phyloP scores from a whole-genome alignment of 2,113 vertebrate genomes.

The Lucifuga dentata region DNA sequence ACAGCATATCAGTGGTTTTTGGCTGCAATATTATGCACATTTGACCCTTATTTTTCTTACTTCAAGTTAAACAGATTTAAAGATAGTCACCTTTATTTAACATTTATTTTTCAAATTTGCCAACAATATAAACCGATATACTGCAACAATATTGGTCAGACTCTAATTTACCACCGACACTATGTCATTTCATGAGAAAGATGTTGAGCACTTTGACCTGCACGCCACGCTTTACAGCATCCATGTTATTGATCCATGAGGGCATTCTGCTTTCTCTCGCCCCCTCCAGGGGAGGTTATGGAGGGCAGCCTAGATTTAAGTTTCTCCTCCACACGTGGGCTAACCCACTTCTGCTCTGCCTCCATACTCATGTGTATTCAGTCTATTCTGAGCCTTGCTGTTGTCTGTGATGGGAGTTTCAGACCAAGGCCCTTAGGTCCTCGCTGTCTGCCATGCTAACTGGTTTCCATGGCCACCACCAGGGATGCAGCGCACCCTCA shows the following conservation, averaged over 20 bases:
- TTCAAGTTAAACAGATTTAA: no score
- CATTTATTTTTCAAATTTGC: no score
- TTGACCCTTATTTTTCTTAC: no score
- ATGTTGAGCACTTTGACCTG: no score
- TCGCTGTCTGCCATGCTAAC: conserved; percentile 41
- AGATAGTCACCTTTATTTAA: no score
- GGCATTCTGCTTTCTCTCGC: conserved; percentile 5
- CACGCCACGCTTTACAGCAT: no score
- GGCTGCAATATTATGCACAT: no score
- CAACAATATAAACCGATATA: no score
- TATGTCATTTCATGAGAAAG: no score
- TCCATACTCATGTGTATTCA: conserved; percentile 35
- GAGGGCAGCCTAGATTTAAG: conserved; percentile 45
- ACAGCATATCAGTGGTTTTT: no score
- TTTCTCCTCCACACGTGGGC: conserved; percentile 45
- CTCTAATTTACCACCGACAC: no score
- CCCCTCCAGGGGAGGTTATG: conserved; percentile 13
- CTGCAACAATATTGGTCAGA: no score
- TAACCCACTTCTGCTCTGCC: conserved; percentile 61
- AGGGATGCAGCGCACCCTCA: conserved; percentile 31
- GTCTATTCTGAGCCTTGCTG: conserved; percentile 60
- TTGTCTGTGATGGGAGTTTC: conserved; percentile 48
- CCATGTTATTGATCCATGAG: neutral
- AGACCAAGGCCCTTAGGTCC: conserved; percentile 43
- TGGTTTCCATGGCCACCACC: conserved; percentile 67